Evolutionary conservation across 1,140 invertebrate genomes (phyloP), one percentile per base, ranked within the genome.

Genomic region (Drepana arcuata): DNA sequence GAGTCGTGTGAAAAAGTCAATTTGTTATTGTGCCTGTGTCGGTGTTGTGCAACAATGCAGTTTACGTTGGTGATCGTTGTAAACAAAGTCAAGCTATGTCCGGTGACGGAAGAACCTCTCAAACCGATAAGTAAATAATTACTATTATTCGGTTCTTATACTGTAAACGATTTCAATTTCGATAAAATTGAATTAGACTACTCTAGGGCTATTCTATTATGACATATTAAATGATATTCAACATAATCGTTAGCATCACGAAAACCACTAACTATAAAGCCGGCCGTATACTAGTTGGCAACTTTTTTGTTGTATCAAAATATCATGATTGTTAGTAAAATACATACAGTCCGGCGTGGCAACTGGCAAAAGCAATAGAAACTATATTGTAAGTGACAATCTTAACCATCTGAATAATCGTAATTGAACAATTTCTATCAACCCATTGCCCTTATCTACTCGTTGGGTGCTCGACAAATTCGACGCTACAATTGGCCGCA

Each of bases 61-160:
- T 82, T 66, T 63, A 82, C 78, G 23, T 44, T 82, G 42, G 74
- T 82, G 33, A 79, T 82, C 46, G 69, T 82, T 41, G 70, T 79
- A 47, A 82, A 78, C 58, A 75, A 59, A 58, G 66, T 79, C 39
- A 62, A 69, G 43, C 53, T 79, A 59, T 79, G 74, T 57, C 69
- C 74, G 33, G 65, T 71, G 33, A 34, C 55, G 33, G 77, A 77
- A 47, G 72, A 68, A 48, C 52, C 66, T 5, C 21, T 60, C 21
- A 77, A 77, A 65, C 37, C 57, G 26, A 74, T 71, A 55, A 73
- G 72, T 77, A 39, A 40, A n/a, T n/a, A n/a, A n/a, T n/a, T n/a
- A n/a, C n/a, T n/a, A n/a, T n/a, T n/a, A n/a, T n/a, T n/a, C n/a
- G n/a, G n/a, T n/a, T n/a, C n/a, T n/a, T n/a, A n/a, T n/a, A n/a